phyloP scores from a whole-genome alignment of 53 echinoderm and acorn worm genomes.

The Stichopus horrens region DNA sequence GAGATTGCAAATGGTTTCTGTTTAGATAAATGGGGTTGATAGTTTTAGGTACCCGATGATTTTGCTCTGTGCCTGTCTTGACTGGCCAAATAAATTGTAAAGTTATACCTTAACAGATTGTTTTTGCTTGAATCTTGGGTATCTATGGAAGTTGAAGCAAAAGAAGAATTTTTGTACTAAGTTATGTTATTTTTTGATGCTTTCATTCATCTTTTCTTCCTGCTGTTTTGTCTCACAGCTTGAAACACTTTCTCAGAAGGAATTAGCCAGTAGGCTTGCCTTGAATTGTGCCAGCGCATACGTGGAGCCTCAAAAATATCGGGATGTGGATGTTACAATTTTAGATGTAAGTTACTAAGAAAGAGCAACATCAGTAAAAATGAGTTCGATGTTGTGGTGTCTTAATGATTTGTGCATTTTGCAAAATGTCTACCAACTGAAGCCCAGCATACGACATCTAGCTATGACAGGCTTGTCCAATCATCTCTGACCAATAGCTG shows the following conservation, averaged over 20 bases:
- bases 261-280: constrained; percentile 88
- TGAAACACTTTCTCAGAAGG: constrained; percentile 76
- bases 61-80: neutral
- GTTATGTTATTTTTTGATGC: neutral
- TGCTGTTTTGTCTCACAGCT: constrained; percentile 57
- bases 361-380: neutral
- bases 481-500: too few species aligned
- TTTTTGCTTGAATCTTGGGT: too few species aligned
- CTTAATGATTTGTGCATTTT: too few species aligned
- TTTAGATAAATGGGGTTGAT: too few species aligned
- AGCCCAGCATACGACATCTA: too few species aligned
- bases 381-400: too few species aligned
- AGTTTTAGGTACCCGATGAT: neutral
- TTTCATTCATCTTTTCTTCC: neutral
- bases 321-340: constrained; percentile 81
- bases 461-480: too few species aligned
- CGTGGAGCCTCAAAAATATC: constrained; percentile 95
- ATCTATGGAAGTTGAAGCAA: too few species aligned
- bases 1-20: too few species aligned
- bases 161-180: neutral
- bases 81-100: too few species aligned
- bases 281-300: constrained; percentile 92
- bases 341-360: constrained; percentile 76
- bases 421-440: too few species aligned
- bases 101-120: too few species aligned